Percentiles rank a stretch among this genome's conserved stretches.
Evolutionary conservation across 1,140 invertebrate genomes (phyloP).

Genomic region (Drosophila tropicalis): DNA sequence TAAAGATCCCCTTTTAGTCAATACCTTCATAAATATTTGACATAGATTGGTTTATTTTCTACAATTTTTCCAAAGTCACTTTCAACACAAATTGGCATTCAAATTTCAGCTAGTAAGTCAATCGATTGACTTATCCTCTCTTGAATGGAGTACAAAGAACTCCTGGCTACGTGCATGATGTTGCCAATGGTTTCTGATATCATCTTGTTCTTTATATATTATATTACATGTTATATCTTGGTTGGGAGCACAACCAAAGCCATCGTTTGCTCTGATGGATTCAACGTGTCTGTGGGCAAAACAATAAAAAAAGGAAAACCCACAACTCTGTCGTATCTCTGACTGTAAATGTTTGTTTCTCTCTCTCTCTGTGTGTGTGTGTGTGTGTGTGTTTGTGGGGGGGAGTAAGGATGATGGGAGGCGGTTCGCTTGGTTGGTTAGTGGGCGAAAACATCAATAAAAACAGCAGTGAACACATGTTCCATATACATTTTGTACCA

Average conservation of each 20-base stretch:
- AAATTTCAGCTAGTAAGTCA: not conserved
- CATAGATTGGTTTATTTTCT: no score
- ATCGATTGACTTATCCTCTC: slow-evolving; percentile 1
- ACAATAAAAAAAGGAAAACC: slow-evolving; percentile 66
- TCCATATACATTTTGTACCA: slow-evolving; percentile 1
- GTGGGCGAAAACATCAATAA: slow-evolving; percentile 55
- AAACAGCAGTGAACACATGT: slow-evolving; percentile 34
- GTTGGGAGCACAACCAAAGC: slow-evolving; percentile 5
- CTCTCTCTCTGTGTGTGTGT: not conserved
- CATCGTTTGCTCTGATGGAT: slow-evolving; percentile 54
- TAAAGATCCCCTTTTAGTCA: no score
- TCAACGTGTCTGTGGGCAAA: slow-evolving; percentile 44
- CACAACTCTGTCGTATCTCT: slow-evolving; percentile 21
- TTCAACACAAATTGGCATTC: not conserved
- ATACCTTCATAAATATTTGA: no score
- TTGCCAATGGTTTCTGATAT: slow-evolving; percentile 43
- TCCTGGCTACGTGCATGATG: not conserved
- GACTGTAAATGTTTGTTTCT: slow-evolving; percentile 4
- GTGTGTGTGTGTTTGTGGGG: not conserved
- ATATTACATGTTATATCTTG: slow-evolving; percentile 2
- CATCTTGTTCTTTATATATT: slow-evolving; percentile 9
- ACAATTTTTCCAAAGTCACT: not conserved
- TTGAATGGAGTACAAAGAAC: not conserved
- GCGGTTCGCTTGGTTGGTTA: slow-evolving; percentile 19
- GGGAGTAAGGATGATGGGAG: slow-evolving; percentile 30